Percentiles rank a stretch among this genome's conserved stretches.
phyloP scores from a whole-genome alignment of 2,888 invertebrate species.

The Xanthostigma xanthostigma region DNA sequence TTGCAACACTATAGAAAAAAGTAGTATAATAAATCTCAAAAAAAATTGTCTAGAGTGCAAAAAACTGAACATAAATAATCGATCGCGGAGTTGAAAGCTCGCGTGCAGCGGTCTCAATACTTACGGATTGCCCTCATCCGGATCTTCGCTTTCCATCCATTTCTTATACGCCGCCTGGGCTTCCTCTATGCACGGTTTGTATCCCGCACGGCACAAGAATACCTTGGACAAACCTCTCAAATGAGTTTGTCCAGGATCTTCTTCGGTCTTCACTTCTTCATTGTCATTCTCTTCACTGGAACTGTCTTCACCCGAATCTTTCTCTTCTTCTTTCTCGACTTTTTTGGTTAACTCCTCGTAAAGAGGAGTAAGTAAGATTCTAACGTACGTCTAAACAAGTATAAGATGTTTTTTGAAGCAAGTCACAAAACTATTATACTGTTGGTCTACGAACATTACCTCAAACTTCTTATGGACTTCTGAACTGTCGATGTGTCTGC shows the following conservation, averaged over 20 bases:
- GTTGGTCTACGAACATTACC: conserved; percentile 29
- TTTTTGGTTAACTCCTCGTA: conserved; percentile 49
- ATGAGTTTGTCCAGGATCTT: conserved; percentile 51
- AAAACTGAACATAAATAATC: too few relatives aligned
- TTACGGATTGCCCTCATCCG: conserved; percentile 70
- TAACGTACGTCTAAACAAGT: conserved; percentile 45
- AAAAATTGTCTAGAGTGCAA: neutral
- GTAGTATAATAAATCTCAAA: neutral
- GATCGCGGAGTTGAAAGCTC: too few relatives aligned
- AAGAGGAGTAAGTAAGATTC: conserved; percentile 50
- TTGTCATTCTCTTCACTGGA: too few relatives aligned
- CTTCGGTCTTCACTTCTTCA: conserved; percentile 34
- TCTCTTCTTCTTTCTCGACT: conserved; percentile 39
- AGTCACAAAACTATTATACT: neutral
- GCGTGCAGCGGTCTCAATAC: conserved; percentile 20
- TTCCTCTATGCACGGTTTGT: conserved; percentile 60
- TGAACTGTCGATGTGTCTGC: conserved; percentile 52
- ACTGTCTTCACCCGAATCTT: too few relatives aligned
- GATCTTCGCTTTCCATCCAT: conserved; percentile 61
- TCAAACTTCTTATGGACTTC: conserved; percentile 55
- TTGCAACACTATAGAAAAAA: conserved; percentile 42
- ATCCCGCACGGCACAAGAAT: conserved; percentile 61
- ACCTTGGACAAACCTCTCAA: conserved; percentile 50
- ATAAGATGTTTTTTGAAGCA: conserved; percentile 6
- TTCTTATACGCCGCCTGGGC: conserved; percentile 54